These are phyloP conservation scores for Brachionus asplanchnoidis DNA, from an alignment of 1,140 invertebrate genomes.

Conservation along the genomic window DNA sequence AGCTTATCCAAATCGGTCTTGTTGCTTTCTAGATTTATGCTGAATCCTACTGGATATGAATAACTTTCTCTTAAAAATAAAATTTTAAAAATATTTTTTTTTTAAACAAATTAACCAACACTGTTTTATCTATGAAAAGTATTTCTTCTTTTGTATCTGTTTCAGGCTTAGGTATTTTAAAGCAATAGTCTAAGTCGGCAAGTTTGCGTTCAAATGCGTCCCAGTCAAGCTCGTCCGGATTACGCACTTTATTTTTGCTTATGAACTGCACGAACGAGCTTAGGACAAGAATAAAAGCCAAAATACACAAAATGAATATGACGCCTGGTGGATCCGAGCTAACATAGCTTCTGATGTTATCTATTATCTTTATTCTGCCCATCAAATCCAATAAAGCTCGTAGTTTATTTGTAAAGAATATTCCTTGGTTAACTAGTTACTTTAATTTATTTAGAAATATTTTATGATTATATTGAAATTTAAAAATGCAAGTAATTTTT, in stretches of 20 bases:
- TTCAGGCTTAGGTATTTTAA: neutral
- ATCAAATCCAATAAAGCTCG: neutral
- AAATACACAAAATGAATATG: constrained; percentile 15
- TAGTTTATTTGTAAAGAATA: neutral
- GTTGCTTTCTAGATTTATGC: neutral
- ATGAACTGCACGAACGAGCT: neutral
- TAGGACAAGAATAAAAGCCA: neutral
- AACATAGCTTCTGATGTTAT: neutral
- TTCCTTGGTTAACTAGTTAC: neutral
- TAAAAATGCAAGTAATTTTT: neutral
- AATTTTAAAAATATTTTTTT: neutral
- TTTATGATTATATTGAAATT: neutral
- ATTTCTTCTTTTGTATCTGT: neutral
- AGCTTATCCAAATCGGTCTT: neutral
- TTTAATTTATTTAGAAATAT: neutral
- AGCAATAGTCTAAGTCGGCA: neutral
- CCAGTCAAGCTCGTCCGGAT: constrained; percentile 36
- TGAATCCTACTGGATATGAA: constrained; percentile 15
- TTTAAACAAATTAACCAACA: neutral
- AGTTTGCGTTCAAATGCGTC: constrained; percentile 3
- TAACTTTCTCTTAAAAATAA: neutral
- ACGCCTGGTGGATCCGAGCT: neutral
- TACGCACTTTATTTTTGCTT: neutral
- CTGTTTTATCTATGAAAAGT: neutral
- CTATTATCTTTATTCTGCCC: neutral